Percentiles rank a stretch among this genome's conserved stretches.
phyloP scores from a whole-genome alignment of 2,888 invertebrate genomes.

The Poecilobothrus nobilitatus region DNA sequence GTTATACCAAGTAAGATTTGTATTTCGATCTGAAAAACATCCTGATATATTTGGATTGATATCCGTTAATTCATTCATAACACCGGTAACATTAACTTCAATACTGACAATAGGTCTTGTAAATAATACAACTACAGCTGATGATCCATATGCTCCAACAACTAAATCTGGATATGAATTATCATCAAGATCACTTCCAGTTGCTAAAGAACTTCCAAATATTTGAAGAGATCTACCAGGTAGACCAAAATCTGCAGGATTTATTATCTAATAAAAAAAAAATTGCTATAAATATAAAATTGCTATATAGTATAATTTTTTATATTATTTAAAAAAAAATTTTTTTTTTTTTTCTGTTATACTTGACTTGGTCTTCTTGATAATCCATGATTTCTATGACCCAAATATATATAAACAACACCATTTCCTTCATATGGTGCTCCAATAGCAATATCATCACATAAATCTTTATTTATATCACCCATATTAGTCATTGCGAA shows the following conservation, averaged over 20 bases:
- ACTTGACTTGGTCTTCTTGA: conserved; percentile 65
- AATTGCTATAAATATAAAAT: conserved; percentile 16
- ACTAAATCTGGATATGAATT: conserved; percentile 94
- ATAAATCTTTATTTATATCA: conserved; percentile 91
- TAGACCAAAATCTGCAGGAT: conserved; percentile 56
- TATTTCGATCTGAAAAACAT: conserved; percentile 56
- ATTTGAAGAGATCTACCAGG: conserved; percentile 50
- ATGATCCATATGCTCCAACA: conserved; percentile 76
- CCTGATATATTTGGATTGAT: conserved; percentile 72
- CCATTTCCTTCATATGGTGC: conserved; percentile 91
- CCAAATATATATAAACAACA: conserved; percentile 87
- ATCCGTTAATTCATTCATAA: conserved; percentile 60
- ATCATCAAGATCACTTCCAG: conserved; percentile 85
- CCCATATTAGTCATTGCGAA: conserved; percentile 83
- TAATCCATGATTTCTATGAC: conserved; percentile 60
- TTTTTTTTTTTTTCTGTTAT: conserved; percentile 22
- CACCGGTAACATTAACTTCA: conserved; percentile 59
- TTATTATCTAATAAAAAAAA: conserved; percentile 43
- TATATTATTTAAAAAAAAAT: neutral
- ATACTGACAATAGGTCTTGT: conserved; percentile 87
- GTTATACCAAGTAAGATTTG: conserved; percentile 58
- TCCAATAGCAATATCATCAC: conserved; percentile 89
- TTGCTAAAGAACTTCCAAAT: conserved; percentile 90
- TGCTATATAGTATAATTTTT: too few species aligned
- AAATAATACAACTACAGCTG: conserved; percentile 64